These are phyloP conservation scores for Autographa gamma DNA, from an alignment of 2,888 invertebrate genomes.

Conservation along the genomic window DNA sequence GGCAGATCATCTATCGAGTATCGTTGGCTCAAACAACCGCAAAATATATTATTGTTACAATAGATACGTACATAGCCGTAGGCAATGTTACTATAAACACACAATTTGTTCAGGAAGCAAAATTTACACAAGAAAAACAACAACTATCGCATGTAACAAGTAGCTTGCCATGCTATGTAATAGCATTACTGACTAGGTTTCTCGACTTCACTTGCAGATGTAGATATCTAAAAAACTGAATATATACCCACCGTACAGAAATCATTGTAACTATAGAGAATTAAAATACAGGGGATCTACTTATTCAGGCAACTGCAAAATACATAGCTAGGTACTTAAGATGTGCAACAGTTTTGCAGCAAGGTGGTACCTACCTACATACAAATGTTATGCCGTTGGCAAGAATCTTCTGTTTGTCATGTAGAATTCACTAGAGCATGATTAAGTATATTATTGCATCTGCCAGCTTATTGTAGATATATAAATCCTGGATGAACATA, in stretches of 20 bases:
- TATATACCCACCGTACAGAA: background rate
- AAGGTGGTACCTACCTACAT: background rate
- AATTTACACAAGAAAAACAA: slow-evolving; percentile 4
- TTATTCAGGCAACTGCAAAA: background rate
- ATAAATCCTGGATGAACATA: too few relatives aligned
- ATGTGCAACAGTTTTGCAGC: background rate
- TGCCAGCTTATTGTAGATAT: too few relatives aligned
- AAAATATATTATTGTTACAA: background rate
- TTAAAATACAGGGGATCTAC: too few relatives aligned
- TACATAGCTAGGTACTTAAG: background rate
- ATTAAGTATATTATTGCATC: background rate
- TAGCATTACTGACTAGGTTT: background rate
- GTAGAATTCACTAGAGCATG: background rate
- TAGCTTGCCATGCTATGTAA: slow-evolving; percentile 1
- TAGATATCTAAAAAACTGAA: background rate
- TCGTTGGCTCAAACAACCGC: background rate
- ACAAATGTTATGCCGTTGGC: background rate
- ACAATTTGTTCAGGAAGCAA: background rate
- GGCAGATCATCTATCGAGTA: slow-evolving; percentile 7
- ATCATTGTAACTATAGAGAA: background rate
- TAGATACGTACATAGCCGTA: background rate
- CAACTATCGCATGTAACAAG: background rate
- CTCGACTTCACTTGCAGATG: background rate
- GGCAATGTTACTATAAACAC: slow-evolving; percentile 4
- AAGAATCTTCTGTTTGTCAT: background rate